Evolutionary conservation across 2,113 vertebrate species (phyloP).

Genomic region (Macheiramphus alcinus): DNA sequence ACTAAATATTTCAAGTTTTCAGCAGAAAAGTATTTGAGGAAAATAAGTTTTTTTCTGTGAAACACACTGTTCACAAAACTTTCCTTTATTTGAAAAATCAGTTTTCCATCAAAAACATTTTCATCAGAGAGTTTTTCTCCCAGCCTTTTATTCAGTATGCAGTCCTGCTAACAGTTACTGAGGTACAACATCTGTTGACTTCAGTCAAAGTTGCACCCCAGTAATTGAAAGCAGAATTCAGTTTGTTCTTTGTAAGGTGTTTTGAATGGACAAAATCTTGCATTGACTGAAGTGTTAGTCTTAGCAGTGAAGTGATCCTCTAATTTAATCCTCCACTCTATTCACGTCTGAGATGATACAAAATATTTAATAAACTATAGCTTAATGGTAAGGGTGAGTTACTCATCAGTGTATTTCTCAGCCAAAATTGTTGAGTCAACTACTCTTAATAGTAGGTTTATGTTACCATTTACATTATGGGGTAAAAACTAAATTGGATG

Average conservation of each 20-base stretch:
- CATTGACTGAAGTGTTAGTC: constrained; percentile 33
- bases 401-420: background rate
- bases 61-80: background rate
- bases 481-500: background rate
- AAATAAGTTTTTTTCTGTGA: background rate
- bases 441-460: constrained; percentile 12
- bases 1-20: background rate
- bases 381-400: constrained; percentile 10
- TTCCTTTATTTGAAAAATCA: background rate
- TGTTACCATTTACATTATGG: background rate
- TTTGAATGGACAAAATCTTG: constrained; percentile 15
- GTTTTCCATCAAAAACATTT: constrained; percentile 20
- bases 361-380: constrained; percentile 43
- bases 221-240: constrained; percentile 60
- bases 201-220: constrained; percentile 50
- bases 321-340: constrained; percentile 23
- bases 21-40: background rate
- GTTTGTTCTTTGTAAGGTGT: constrained; percentile 47
- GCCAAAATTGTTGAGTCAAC: constrained; percentile 32
- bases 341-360: background rate
- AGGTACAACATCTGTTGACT: constrained; percentile 57
- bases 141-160: background rate
- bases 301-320: constrained; percentile 39
- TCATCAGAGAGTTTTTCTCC: background rate
- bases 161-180: constrained; percentile 30